Percentiles rank a stretch among this genome's conserved stretches.
Evolutionary conservation across 2,888 invertebrate genomes (phyloP).

Genomic region (Erebia epiphron): DNA sequence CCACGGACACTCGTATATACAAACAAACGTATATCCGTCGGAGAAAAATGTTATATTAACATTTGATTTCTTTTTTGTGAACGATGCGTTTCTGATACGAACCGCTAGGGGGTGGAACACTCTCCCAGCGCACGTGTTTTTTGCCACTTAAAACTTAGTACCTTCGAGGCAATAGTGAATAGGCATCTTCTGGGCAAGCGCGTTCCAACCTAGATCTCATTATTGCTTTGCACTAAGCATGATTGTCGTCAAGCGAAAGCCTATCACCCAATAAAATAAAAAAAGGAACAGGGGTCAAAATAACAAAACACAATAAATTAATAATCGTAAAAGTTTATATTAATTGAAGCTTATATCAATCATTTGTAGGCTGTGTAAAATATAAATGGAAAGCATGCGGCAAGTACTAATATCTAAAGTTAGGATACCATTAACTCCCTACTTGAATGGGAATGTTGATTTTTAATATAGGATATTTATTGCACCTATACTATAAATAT

Average conservation of each 20-base stretch:
- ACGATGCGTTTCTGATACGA: too few relatives aligned
- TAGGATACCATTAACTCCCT: not conserved
- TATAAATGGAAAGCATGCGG: not conserved
- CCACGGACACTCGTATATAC: slow-evolving; percentile 39
- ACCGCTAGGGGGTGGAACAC: too few relatives aligned
- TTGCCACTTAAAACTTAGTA: too few relatives aligned
- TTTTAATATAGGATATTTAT: not conserved
- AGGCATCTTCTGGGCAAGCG: too few relatives aligned
- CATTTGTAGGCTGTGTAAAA: not conserved
- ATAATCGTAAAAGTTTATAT: not conserved
- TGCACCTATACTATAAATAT: too few relatives aligned
- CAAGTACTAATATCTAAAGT: not conserved
- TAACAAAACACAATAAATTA: not conserved
- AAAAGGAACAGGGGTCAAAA: not conserved
- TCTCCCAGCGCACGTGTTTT: too few relatives aligned
- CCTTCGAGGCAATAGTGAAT: too few relatives aligned
- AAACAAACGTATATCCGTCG: not conserved
- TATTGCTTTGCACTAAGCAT: too few relatives aligned
- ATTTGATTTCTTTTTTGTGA: not conserved
- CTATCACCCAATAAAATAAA: too few relatives aligned
- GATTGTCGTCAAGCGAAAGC: too few relatives aligned
- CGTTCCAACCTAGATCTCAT: too few relatives aligned
- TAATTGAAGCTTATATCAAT: not conserved
- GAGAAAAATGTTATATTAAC: not conserved
- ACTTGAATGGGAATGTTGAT: slow-evolving; percentile 2